Percentiles rank a stretch among this genome's conserved stretches.
These are phyloP conservation scores for Hedychridium roseum DNA, from an alignment of 2,888 invertebrate species.

Conservation along the genomic window DNA sequence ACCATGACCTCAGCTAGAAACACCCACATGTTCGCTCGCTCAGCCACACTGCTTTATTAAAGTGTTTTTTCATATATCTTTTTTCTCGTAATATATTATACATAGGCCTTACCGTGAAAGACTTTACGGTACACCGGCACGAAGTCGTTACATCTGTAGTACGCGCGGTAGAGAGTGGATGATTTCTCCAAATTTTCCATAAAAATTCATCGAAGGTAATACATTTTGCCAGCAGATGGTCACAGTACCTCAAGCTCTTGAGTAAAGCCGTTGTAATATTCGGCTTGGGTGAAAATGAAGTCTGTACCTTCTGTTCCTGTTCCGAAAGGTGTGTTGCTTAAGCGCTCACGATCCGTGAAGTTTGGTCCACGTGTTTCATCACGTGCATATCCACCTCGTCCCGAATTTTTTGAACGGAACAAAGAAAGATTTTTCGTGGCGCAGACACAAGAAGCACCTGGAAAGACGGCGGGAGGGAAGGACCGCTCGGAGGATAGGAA, in stretches of 20 bases:
- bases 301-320: not conserved
- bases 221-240: too few species aligned
- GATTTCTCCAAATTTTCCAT: not conserved
- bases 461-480: constrained; percentile 34
- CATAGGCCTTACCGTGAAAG: too few species aligned
- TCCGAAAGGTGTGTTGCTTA: not conserved
- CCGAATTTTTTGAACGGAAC: constrained; percentile 12
- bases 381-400: not conserved
- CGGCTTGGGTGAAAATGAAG: not conserved
- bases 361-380: not conserved
- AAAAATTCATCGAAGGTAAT: too few species aligned
- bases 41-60: too few species aligned
- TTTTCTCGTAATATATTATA: too few species aligned
- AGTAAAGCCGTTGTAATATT: too few species aligned
- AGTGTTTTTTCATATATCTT: too few species aligned
- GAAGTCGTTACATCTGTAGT: too few species aligned
- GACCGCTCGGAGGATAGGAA: constrained; percentile 38
- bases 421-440: constrained; percentile 33
- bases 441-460: constrained; percentile 38
- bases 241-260: too few species aligned
- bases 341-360: not conserved
- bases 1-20: constrained; percentile 20
- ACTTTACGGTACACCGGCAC: too few species aligned
- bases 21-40: constrained; percentile 36
- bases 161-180: too few species aligned